Base-by-base conservation (phyloP, 2,888 invertebrate genomes). In the Cantharis lateralis region DNA sequence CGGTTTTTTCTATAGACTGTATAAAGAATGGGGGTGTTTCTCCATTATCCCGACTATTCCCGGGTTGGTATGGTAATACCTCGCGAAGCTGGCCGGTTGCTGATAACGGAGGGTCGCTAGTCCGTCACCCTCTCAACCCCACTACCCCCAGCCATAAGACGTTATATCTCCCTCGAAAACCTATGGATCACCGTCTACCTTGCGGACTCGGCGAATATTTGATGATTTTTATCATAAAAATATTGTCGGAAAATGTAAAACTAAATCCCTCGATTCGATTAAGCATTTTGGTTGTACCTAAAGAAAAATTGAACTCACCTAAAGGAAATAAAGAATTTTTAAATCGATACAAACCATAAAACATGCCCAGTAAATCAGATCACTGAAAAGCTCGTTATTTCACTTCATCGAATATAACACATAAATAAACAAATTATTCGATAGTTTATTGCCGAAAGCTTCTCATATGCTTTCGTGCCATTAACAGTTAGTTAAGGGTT, bases 71-170 rank as follows among this genome's bases (percentile, higher is more conserved):
- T 87, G 87, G 87, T 87, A 88, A 87, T 88, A 86, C 87, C 86
- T 85, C 84, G 86, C 85, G 85, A 86, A 86, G 88, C 88, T 88
- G 88, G 88, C 86, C 88, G 86, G 85, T 84, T 86, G 85, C 88
- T 88, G 88, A 88, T 88, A 88, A 88, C 87, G 86, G 86, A 87
- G 87, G 87, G 88, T 87, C 86, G 87, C 84, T 82, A 84, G 84
- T 86, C 85, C 84, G 83, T 84, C 83, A 82, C 80, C 80, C 80
- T 75, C 69, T 72, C 76, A 66, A 48, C 77, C 74, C 75, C 68
- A 48, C 73, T 75, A 68, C 71, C 79, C 74, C 64, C 78, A 66
- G 71, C 78, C 68, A 74, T 75, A 80, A 79, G 77, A 75, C 73
- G 77, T 73, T 74, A 75, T 80, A 78, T 81, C 79, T 79, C 82